These are phyloP conservation scores for Chaetorhynchus papuensis DNA, from an alignment of 2,113 vertebrate genomes.

Conservation along the genomic window DNA sequence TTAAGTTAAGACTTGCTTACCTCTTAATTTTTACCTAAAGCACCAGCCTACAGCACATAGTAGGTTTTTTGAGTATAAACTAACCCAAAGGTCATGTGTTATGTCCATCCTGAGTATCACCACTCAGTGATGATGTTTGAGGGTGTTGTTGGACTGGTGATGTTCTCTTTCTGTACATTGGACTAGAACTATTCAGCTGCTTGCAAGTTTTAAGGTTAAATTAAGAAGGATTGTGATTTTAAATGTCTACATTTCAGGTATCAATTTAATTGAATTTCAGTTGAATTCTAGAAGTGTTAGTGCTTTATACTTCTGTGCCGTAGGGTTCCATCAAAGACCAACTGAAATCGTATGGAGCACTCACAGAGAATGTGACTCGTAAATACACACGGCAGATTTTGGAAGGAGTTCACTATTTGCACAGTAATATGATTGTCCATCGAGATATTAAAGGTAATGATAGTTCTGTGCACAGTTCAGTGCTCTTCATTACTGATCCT, in stretches of 20 bases:
- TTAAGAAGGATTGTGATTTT: neutral
- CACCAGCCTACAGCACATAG: neutral
- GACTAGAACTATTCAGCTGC: neutral
- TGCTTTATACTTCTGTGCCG: neutral
- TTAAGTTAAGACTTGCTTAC: neutral
- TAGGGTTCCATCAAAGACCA: constrained; percentile 99
- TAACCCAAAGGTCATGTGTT: neutral
- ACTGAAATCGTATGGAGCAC: constrained; percentile 92
- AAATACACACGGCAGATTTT: constrained; percentile 96
- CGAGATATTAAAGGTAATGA: constrained; percentile 96
- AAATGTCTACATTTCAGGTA: neutral
- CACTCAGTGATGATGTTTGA: neutral
- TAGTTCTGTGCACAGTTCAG: neutral
- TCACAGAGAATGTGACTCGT: constrained; percentile 96
- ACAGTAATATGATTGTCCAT: constrained; percentile 99
- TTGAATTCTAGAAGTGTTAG: neutral
- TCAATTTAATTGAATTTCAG: neutral
- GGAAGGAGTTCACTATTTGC: constrained; percentile 96
- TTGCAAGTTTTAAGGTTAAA: neutral
- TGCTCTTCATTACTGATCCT: neutral
- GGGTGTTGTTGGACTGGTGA: neutral
- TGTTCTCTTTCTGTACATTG: neutral
- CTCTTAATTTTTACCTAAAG: neutral
- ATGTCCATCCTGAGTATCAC: neutral
- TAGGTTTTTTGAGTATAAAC: neutral